phyloP scores from a whole-genome alignment of 2,888 invertebrate species.

The Polyploca ridens region DNA sequence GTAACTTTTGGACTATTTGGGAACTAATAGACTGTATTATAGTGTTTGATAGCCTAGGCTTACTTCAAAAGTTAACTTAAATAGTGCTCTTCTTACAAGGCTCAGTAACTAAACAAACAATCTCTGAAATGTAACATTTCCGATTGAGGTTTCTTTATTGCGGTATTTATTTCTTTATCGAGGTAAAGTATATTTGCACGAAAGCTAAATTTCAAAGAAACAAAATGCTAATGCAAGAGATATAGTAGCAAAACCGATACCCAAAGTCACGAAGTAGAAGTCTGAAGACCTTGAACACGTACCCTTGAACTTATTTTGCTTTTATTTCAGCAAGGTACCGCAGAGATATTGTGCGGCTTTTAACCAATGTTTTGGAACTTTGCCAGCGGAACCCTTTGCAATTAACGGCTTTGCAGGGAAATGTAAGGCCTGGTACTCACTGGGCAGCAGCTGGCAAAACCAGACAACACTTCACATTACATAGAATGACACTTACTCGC shows the following conservation, averaged over 20 bases:
- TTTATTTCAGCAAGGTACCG: neutral
- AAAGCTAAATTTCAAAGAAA: neutral
- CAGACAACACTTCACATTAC: no score
- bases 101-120: no score
- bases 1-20: no score
- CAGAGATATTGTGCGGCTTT: neutral
- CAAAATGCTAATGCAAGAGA: neutral
- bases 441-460: no score
- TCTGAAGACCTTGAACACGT: neutral
- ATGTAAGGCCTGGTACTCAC: neutral
- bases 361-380: neutral
- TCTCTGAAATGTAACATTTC: no score
- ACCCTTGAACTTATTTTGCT: conserved; percentile 1
- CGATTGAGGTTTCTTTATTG: no score
- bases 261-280: neutral
- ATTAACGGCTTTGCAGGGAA: conserved; percentile 2
- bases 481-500: neutral
- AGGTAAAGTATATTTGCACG: neutral
- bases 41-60: no score
- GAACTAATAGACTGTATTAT: no score
- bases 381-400: conserved; percentile 1
- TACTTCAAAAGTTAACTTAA: no score
- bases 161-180: no score
- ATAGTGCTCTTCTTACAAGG: no score
- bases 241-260: neutral